These are phyloP conservation scores for Ctena decussata DNA, from an alignment of 2,888 invertebrate genomes.

Conservation along the genomic window DNA sequence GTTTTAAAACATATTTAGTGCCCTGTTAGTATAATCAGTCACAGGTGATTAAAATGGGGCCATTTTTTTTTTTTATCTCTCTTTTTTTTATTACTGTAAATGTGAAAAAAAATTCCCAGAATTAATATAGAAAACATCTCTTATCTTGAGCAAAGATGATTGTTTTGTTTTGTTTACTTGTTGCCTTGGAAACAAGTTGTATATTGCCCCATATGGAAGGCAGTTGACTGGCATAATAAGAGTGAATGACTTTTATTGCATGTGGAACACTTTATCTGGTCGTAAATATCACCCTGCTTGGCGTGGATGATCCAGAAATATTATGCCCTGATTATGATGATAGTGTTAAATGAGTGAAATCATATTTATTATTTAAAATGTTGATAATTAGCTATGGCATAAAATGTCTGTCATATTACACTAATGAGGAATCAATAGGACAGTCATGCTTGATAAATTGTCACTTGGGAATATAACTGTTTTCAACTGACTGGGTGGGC, in stretches of 20 bases:
- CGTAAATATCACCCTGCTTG: not conserved
- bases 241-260: not conserved
- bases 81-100: too few species aligned
- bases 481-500: too few species aligned
- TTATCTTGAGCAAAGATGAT: too few species aligned
- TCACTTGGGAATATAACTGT: too few species aligned
- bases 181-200: not conserved
- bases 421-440: not conserved
- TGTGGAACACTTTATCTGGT: not conserved
- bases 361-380: not conserved
- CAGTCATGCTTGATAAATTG: too few species aligned
- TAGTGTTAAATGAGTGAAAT: not conserved
- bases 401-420: not conserved
- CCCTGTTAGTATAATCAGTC: too few species aligned
- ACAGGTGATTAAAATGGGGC: too few species aligned
- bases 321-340: not conserved
- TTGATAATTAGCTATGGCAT: not conserved
- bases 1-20: too few species aligned
- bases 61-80: too few species aligned
- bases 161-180: conserved; percentile 6
- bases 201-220: not conserved
- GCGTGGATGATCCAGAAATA: not conserved
- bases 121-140: too few species aligned
- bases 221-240: not conserved
- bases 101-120: too few species aligned